Evolutionary conservation across 2,797 vertebrate genomes (phyloP).

Genomic region (Neomorphus geoffroyi): DNA sequence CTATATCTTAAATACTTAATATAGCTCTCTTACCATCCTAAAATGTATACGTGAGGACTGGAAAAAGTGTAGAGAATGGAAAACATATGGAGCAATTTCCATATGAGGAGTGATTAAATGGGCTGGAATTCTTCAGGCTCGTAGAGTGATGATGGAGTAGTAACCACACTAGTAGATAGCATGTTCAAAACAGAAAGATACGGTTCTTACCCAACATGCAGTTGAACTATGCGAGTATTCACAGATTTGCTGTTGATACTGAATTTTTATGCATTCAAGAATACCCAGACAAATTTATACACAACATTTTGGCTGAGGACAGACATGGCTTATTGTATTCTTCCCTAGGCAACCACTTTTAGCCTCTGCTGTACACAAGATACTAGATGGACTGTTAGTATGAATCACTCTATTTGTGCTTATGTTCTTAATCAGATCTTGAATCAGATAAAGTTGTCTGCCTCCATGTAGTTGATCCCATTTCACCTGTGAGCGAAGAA

Average conservation of each 20-base stretch:
- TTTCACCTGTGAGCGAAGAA: background rate
- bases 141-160: rapidly evolving
- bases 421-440: background rate
- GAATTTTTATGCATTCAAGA: background rate
- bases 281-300: background rate
- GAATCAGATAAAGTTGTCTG: background rate
- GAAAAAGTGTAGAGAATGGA: background rate
- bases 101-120: background rate
- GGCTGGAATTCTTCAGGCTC: background rate
- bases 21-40: background rate
- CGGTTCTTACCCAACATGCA: background rate
- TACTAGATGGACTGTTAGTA: background rate
- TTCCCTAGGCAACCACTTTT: background rate
- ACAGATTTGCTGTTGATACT: background rate
- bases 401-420: background rate
- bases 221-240: background rate
- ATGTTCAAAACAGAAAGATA: background rate
- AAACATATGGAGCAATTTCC: background rate
- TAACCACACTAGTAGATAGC: background rate
- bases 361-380: background rate
- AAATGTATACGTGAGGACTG: background rate
- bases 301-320: background rate
- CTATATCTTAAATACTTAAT: background rate
- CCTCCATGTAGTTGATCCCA: background rate
- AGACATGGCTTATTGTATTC: background rate